Evolutionary conservation across 35 echinoderm and acorn worm genomes (phyloP), one percentile per base, ranked within the genome.

Genomic region (Lytechinus pictus): DNA sequence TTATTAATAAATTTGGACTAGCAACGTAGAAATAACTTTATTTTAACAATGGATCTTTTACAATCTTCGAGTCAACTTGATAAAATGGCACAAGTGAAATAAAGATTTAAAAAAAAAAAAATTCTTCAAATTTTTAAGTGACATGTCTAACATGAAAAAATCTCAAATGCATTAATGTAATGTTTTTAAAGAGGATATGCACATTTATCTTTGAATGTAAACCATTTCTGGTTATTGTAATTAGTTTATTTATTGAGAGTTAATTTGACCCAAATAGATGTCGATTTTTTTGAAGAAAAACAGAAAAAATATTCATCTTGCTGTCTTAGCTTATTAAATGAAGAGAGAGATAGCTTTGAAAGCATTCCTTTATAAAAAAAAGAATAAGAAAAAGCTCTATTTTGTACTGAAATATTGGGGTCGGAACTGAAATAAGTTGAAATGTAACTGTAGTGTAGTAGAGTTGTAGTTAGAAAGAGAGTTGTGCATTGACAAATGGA

Each of bases 391-490:
- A 13, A 55, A 27, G 55, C 92, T 54, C 54, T 54, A 55, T 93
- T 93, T 16, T 93, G 92, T 93, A 93, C 92, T 93, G 92, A 93
- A 93, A 93, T 93, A 93, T 93, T 93, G 92, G 92, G 92, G 66
- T 93, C 9, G 53, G 92, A 52, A 27, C 92, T 93, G 92, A 93
- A 93, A 93, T 93, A 57, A 55, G 52, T 27, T 54, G 92, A 93
- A 55, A 55, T 93, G 29, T 93, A 93, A 54, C 16, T 28, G 66
- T 79, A 79, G 88, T 33, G 16, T 90, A 44, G 33, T 44, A 54
- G 88, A 90, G 88, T 90, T 54, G n/a, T 90, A 54, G 66, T 79
- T 71, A 52, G 88, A 90, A 24, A 88, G 86, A 90, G 52, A 54
- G 87, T 52, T 12, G 52, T 52, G 88, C 33, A 33, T 52, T 21